Base-by-base conservation (phyloP, 2,888 invertebrate genomes). In the Bursaphelenchus okinawaensis region DNA sequence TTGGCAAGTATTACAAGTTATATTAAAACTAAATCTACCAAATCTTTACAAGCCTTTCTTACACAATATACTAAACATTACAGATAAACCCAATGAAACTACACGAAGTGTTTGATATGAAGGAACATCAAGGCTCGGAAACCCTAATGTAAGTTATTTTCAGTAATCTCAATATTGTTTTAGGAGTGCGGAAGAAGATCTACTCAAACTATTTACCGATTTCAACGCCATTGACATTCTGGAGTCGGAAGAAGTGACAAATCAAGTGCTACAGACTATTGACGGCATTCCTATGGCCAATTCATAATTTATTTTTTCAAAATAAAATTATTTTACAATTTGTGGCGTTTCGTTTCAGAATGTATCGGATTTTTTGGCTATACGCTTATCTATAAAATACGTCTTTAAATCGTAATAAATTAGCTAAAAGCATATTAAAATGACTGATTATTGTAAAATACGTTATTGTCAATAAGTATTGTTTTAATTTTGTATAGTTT, bases 141-240 rank as follows among this genome's bases (percentile, higher is more conserved):
- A 59, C 12, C 24, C 16, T 59, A 12, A 1, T 51, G 50, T 59
- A 22, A 26, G 40, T 28, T 26, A 31, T 57, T 26, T 40, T 22
- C 28, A 6, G 65, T 26, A 64, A 65, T 24, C n/a, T 65, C 22
- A 12, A 23, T 23, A 22, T 20, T 19, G 9, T 62, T 62, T 7
- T 16, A 67, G 67, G n/a, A 20, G 55, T 7, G 54, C 50, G 19
- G 68, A 68, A 52, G 68, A 70, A 56, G 52, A 52, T 29, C 29
- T 72, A 9, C 40, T 68, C 24, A 68, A 69, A 66, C 61, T 70
- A 9, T 55, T 76, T n/a, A 69, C 63, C 28, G 74, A 76, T 52
- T 69, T 69, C 52, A 67, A 73, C 1, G 76, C 75, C 7, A 69
- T 69, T 0, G 76, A 76, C 29, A 73, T 76, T 28, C 59, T 76